Evolutionary conservation across 1,140 invertebrate species (phyloP), one percentile per base, ranked within the genome.

Genomic region (Calephelis virginiensis): DNA sequence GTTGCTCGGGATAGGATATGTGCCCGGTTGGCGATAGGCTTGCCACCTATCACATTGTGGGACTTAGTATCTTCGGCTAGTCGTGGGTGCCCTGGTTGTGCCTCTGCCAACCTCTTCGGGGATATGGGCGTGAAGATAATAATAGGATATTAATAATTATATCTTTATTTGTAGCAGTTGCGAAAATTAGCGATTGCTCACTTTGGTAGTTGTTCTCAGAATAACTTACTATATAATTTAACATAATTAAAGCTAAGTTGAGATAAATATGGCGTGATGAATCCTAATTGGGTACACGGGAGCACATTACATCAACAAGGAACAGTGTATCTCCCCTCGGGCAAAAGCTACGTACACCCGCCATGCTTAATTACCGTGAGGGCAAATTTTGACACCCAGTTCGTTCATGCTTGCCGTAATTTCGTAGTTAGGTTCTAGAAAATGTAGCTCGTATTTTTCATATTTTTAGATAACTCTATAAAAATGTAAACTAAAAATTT

Each of bases 251-350:
- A 8, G 49, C 17, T 17, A 9, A 53, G 49, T 53, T 17, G 13
- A 28, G 17, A 56, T 56, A 56, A 56, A 56, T 56, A 56, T 56
- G 17, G 2, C 17, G 50, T 10, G 50, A 56, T 56, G 50, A 56
- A 49, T 28, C 8, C 17, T 56, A 56, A 56, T 56, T 56, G 50
- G 17, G 50, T 17, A 11, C 50, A 14, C 49, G 50, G 14, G 50
- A 56, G 14, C 50, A 56, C 50, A 56, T 56, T 56, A 56, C 28
- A 56, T 56, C 50, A 53, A 53, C 50, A 17, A 53, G 50, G 50
- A 53, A 53, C 8, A 28, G 17, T 17, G 50, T 53, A 53, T 53
- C 50, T 53, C 17, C 50, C 50, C 50, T 10, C 50, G 50, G 17
- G 50, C 50, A 53, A 53, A 53, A 53, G 50, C 50, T 53, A 53